Evolutionary conservation across 2,888 invertebrate genomes (phyloP), one percentile per base, ranked within the genome.

Genomic region (Latheticus oryzae): DNA sequence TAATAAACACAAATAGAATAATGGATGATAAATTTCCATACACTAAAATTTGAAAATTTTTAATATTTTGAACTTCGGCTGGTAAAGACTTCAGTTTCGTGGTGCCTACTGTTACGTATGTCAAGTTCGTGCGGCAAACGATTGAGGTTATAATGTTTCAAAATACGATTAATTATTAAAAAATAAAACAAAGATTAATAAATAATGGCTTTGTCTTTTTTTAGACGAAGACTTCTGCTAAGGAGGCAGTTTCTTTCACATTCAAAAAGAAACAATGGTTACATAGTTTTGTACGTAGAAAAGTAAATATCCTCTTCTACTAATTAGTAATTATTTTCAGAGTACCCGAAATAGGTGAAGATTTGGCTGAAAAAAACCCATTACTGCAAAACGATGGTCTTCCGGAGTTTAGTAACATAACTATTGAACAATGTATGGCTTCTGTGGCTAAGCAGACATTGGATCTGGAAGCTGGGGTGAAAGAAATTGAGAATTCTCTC

Each of bases 271-370:
- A 81, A 84, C 69, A 80, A 83, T 70, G 88, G 89, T 71, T 89
- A 87, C 71, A 84, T 89, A 60, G 87, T 89, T 26, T 78, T 89
- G 89, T 89, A 81, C 85, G 88, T 85, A 32, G n/a, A n/a, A n/a
- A n/a, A n/a, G n/a, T n/a, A n/a, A n/a, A n/a, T 19, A 5, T n/a
- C 9, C 24, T n/a, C 9, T 7, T 3, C 4, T 11, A 12, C 5
- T 32, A 1, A 19, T 37, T 32, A 32, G 1, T 1, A 5, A 13
- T 45, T 9, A 13, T 15, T 64, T 65, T 78, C 77, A 90, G 90
- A 61, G 86, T 91, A 61, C 91, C 91, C 55, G 91, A 91, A 83
- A 90, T 91, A 58, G 91, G 91, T 1, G 91, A 91, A 74, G 94
- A 95, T 79, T 82, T 86, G 8, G 84, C 86, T 5, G 89, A 90